phyloP scores from a whole-genome alignment of 2,797 vertebrate genomes.

The Catamblyrhynchus diadema region DNA sequence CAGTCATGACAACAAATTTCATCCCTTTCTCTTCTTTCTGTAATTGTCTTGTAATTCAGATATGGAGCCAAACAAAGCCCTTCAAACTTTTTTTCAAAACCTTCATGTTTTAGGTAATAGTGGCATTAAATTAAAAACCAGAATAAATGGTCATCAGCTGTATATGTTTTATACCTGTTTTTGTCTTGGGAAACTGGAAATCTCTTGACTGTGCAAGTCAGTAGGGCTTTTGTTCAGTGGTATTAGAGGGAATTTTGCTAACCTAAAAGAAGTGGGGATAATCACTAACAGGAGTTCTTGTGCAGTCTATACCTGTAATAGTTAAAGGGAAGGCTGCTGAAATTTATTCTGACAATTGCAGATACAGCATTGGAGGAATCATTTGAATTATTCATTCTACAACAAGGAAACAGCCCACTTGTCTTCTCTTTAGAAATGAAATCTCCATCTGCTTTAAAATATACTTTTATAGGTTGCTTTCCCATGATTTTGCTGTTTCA shows the following conservation, averaged over 20 bases:
- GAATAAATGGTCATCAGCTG: background rate
- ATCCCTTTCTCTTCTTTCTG: background rate
- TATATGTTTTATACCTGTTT: background rate
- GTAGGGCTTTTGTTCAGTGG: background rate
- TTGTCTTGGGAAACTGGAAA: background rate
- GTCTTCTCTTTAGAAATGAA: constrained; percentile 58
- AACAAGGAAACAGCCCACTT: constrained; percentile 54
- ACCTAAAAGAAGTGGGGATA: background rate
- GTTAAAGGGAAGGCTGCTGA: constrained; percentile 44
- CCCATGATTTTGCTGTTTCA: constrained; percentile 9
- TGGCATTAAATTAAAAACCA: background rate
- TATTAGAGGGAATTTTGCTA: background rate
- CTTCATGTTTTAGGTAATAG: background rate
- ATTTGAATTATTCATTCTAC: constrained; percentile 72
- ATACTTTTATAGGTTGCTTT: background rate
- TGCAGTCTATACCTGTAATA: constrained; percentile 27
- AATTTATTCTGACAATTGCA: constrained; percentile 63
- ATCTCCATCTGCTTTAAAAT: constrained; percentile 43
- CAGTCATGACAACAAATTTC: constrained; percentile 35
- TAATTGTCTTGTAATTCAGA: background rate
- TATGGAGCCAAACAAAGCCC: background rate
- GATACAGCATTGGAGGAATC: constrained; percentile 18
- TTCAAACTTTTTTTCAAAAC: rapidly evolving
- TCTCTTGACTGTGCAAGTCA: background rate
- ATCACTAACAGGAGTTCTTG: constrained; percentile 36